Conservation (phyloP, 2,797 vertebrate genomes). For the Melanotaenia pygmaea region DNA sequence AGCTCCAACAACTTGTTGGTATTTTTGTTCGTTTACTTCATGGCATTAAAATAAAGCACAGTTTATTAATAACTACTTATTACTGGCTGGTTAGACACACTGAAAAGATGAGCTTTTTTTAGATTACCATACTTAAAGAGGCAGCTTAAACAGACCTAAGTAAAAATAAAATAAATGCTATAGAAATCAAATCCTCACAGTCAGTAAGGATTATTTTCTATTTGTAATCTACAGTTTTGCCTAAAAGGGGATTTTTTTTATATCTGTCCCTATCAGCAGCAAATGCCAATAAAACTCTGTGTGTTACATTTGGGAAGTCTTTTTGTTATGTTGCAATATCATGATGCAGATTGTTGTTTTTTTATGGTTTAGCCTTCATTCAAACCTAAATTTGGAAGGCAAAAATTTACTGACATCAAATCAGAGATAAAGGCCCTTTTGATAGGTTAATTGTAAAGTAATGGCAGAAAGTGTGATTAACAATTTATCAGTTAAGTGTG, state of each 20-base stretch:
- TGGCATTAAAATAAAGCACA: not conserved
- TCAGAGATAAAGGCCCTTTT: no score
- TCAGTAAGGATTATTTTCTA: no score
- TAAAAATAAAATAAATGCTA: not conserved
- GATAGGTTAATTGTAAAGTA: not conserved
- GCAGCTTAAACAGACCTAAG: not conserved
- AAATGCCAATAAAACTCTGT: not conserved
- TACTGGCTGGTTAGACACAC: not conserved
- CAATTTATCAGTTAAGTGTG: not conserved
- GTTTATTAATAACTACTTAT: no score
- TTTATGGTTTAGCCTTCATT: conserved; percentile 15
- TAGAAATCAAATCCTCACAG: not conserved
- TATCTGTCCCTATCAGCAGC: not conserved
- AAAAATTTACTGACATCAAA: conserved; percentile 6
- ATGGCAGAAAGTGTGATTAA: not conserved
- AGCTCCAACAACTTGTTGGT: not conserved
- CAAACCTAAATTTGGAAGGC: not conserved
- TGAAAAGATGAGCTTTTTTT: not conserved
- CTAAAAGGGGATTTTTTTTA: not conserved
- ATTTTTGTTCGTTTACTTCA: not conserved
- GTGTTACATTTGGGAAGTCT: not conserved
- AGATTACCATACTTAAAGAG: not conserved
- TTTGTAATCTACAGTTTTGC: not conserved
- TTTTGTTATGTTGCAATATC: conserved; percentile 1
- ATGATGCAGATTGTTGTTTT: not conserved